phyloP scores from a whole-genome alignment of 2,113 vertebrate species.

The Albula goreensis region DNA sequence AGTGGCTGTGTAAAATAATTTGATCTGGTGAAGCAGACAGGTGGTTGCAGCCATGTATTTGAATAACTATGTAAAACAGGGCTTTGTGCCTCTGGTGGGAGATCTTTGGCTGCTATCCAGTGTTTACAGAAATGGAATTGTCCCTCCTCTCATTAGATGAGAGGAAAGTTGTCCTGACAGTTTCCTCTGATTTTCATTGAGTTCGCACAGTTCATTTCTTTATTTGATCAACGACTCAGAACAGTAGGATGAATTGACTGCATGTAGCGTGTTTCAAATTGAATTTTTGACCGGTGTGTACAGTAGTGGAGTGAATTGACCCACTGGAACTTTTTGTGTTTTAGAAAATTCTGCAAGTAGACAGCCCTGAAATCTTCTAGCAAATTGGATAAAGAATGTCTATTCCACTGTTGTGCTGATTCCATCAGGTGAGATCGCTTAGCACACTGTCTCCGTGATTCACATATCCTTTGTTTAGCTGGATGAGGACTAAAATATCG shows the following conservation, averaged over 20 bases:
- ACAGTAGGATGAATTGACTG: background rate
- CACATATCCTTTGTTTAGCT: too few relatives aligned
- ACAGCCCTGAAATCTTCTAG: too few relatives aligned
- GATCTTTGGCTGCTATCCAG: constrained; percentile 44
- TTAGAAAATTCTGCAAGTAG: too few relatives aligned
- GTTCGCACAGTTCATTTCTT: constrained; percentile 40
- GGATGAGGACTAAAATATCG: too few relatives aligned
- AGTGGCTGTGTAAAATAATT: background rate
- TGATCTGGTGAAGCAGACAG: background rate
- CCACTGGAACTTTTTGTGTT: too few relatives aligned
- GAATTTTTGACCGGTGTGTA: background rate
- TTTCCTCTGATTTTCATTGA: constrained; percentile 61
- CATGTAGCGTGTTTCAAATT: background rate
- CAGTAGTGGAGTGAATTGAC: too few relatives aligned
- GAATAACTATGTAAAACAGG: background rate
- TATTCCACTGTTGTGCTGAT: too few relatives aligned
- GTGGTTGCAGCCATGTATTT: background rate
- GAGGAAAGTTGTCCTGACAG: constrained; percentile 51
- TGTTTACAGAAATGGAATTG: constrained; percentile 34
- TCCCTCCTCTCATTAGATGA: constrained; percentile 51
- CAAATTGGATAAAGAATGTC: too few relatives aligned
- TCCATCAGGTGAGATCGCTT: too few relatives aligned
- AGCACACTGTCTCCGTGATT: too few relatives aligned
- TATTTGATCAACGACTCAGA: constrained; percentile 58
- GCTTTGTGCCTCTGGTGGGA: background rate